A percentile compares a stretch with the other conserved stretches of the same genome.
Conservation (phyloP, 2,797 vertebrate species). For the Sebastes diaconus region DNA sequence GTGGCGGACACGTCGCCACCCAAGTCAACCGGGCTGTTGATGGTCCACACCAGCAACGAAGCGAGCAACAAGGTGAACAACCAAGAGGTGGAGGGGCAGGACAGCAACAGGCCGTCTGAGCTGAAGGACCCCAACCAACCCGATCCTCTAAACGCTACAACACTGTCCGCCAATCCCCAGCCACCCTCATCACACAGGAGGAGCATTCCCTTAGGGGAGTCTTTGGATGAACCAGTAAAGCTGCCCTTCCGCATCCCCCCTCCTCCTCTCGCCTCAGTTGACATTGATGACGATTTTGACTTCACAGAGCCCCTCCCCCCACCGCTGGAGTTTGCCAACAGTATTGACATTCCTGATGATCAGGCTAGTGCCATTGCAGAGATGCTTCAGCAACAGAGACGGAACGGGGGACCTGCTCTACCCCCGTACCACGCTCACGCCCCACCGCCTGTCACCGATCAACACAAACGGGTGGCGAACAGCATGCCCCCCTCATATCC, state of each 20-base stretch:
- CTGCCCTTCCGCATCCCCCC: slow-evolving; percentile 95
- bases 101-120: slow-evolving; percentile 75
- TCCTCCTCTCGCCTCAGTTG: slow-evolving; percentile 91
- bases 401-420: slow-evolving; percentile 78
- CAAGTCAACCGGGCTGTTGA: slow-evolving; percentile 90
- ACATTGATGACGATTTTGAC: slow-evolving; percentile 96
- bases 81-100: slow-evolving; percentile 74
- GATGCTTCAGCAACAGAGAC: slow-evolving; percentile 84
- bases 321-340: slow-evolving; percentile 97
- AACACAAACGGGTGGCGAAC: slow-evolving; percentile 82
- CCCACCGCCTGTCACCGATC: slow-evolving; percentile 69
- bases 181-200: slow-evolving; percentile 76
- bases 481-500: slow-evolving; percentile 88
- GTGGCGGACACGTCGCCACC: slow-evolving; percentile 87
- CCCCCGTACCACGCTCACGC: slow-evolving; percentile 80
- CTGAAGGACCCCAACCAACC: slow-evolving; percentile 81
- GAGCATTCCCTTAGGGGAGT: slow-evolving; percentile 86
- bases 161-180: slow-evolving; percentile 71
- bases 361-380: slow-evolving; percentile 85
- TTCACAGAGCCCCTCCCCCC: slow-evolving; percentile 95
- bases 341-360: slow-evolving; percentile 95
- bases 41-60: slow-evolving; percentile 91
- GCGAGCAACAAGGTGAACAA: slow-evolving; percentile 69
- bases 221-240: slow-evolving; percentile 91
- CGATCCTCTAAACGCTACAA: slow-evolving; percentile 59